A percentile compares a stretch with the other conserved stretches of the same genome.
These are phyloP conservation scores for Encarsia formosa DNA, from an alignment of 2,888 invertebrate species.

Conservation along the genomic window DNA sequence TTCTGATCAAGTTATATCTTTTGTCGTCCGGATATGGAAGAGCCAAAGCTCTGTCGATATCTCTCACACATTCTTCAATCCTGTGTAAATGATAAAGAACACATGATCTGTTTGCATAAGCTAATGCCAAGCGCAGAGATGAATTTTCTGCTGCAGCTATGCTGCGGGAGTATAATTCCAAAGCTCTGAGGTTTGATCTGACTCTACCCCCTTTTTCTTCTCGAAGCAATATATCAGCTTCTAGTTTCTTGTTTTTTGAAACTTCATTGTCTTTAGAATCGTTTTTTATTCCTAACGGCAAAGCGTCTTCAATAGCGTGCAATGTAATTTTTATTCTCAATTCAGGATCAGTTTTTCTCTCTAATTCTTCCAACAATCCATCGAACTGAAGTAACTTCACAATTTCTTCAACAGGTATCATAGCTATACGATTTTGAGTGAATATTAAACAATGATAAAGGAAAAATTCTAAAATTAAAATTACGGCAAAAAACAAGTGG, in stretches of 20 bases:
- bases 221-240: constrained; percentile 59
- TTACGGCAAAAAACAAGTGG: too few relatives aligned
- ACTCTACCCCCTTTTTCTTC: constrained; percentile 28
- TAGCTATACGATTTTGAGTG: too few relatives aligned
- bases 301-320: constrained; percentile 49
- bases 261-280: constrained; percentile 54
- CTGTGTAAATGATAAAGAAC: constrained; percentile 63
- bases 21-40: constrained; percentile 61
- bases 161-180: constrained; percentile 61
- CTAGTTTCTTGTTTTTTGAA: constrained; percentile 57
- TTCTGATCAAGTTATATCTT: constrained; percentile 59
- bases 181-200: constrained; percentile 34
- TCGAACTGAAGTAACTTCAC: constrained; percentile 11
- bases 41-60: constrained; percentile 63
- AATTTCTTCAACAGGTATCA: constrained; percentile 14
- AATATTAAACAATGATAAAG: too few relatives aligned
- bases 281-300: constrained; percentile 49
- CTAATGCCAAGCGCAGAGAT: constrained; percentile 61
- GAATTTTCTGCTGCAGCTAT: constrained; percentile 60
- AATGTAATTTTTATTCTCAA: constrained; percentile 6
- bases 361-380: constrained; percentile 6
- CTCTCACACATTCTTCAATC: constrained; percentile 63
- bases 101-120: constrained; percentile 74
- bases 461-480: too few relatives aligned
- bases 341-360: constrained; percentile 7